These are phyloP conservation scores for Ataeniobius toweri DNA, from an alignment of 2,797 vertebrate species.

Conservation along the genomic window DNA sequence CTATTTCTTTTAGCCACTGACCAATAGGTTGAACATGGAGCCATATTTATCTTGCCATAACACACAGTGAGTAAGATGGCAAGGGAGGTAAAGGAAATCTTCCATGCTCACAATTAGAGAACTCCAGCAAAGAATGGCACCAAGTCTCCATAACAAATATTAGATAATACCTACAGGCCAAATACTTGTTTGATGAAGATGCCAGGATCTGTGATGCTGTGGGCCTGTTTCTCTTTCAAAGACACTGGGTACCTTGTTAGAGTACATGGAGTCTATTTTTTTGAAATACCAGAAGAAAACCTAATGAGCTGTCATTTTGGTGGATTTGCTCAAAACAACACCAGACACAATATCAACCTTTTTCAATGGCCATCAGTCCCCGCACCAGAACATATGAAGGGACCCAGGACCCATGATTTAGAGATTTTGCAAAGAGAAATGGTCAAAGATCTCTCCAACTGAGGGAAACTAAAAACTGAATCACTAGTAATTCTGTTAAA, in stretches of 20 bases:
- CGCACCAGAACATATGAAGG: not conserved
- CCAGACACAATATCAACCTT: not conserved
- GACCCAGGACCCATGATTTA: not conserved
- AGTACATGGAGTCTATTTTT: not conserved
- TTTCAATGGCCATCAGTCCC: not conserved
- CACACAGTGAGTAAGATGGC: no score
- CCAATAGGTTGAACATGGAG: no score
- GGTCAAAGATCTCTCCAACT: not conserved
- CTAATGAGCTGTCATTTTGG: not conserved
- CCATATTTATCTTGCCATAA: no score
- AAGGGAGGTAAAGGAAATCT: not conserved
- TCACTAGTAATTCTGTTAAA: not conserved
- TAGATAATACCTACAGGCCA: not conserved
- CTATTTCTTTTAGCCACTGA: no score
- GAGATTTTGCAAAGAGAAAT: not conserved
- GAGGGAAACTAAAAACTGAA: not conserved
- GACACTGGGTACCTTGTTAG: not conserved
- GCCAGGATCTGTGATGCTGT: not conserved
- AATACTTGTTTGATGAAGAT: not conserved
- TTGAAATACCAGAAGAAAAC: not conserved
- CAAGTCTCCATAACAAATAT: not conserved
- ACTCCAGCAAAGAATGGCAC: not conserved
- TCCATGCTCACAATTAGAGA: not conserved
- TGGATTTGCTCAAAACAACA: not conserved
- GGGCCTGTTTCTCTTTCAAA: not conserved